phyloP scores from a whole-genome alignment of 2,797 vertebrate genomes.

The Diceros bicornis region DNA sequence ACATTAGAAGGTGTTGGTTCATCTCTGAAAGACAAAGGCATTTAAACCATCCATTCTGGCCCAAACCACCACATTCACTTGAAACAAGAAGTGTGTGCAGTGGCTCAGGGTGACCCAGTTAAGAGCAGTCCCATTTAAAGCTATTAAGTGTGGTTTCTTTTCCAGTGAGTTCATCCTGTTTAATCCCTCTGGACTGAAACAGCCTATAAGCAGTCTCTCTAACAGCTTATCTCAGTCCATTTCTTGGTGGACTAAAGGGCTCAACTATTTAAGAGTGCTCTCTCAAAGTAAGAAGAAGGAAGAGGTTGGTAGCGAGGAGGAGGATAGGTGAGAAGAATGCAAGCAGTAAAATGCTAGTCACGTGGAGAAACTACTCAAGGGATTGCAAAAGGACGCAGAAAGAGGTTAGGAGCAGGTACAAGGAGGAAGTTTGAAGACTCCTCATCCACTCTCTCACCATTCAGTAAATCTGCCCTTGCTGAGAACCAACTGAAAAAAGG shows the following conservation, averaged over 20 bases:
- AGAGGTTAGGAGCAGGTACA: not conserved
- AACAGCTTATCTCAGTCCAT: conserved; percentile 60
- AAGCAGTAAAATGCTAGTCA: conserved; percentile 44
- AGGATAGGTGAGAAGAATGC: not conserved
- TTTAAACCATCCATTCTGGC: conserved; percentile 65
- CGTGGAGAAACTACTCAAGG: not conserved
- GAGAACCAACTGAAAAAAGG: not conserved
- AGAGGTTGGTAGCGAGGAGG: not conserved
- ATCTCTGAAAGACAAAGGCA: conserved; percentile 57
- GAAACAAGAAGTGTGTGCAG: conserved; percentile 64
- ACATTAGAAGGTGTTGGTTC: conserved; percentile 53
- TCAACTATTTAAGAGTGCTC: conserved; percentile 54
- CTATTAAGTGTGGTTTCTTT: conserved; percentile 77
- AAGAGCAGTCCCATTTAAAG: conserved; percentile 75
- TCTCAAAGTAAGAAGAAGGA: conserved; percentile 58
- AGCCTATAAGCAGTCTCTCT: conserved; percentile 45
- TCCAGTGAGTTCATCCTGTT: conserved; percentile 75
- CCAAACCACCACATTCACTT: conserved; percentile 66
- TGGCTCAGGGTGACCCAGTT: conserved; percentile 73
- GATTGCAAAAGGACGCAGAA: conserved; percentile 36
- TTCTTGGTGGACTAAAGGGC: conserved; percentile 43
- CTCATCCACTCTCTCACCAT: conserved; percentile 13
- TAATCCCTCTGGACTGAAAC: conserved; percentile 66
- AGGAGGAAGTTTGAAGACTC: conserved; percentile 55
- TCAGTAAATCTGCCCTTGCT: conserved; percentile 18